Evolutionary conservation across 2,888 invertebrate genomes (phyloP), one percentile per base, ranked within the genome.

Genomic region (Ochropleura plecta): DNA sequence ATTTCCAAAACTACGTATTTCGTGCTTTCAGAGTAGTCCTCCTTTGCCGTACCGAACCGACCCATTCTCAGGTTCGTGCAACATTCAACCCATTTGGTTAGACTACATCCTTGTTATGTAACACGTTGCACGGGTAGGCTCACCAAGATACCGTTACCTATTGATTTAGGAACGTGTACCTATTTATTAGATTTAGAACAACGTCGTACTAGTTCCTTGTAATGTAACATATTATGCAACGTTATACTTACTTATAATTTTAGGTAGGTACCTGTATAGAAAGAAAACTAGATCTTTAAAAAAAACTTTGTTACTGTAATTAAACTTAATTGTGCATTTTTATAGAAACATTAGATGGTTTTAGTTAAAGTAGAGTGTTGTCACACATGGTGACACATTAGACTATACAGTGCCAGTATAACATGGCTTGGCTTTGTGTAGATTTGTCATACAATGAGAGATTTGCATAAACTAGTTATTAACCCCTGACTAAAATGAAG

Each of bases 251-350:
- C 18, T 62, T 70, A 20, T 67, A 78, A 20, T 49, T 65, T 20
- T 49, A 77, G 30, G 30, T 20, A n/a, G n/a, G n/a, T 76, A 55
- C 30, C 18, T 75, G 66, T 76, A 51, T 55, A 57, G 40, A 81
- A 57, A 57, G 40, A 44, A 59, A 48, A 57, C 55, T 44, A 63
- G 82, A 82, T 82, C 77, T 77, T 76, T 42, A n/a, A n/a, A 44
- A 20, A 30, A 51, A 59, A 55, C 16, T 49, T 49, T 30, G n/a
- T 78, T 49, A 30, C 0, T 40, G n/a, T 44, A 20, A n/a, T 73
- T 65, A 20, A 40, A 59, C 42, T 42, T 42, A 48, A 48, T 48
- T n/a, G 30, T 30, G 40, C 46, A n/a, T 49, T 46, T 48, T 46
- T 5, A 18, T 14, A 12, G 16, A 40, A 10, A 69, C 42, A 44